These are phyloP conservation scores for Boleophthalmus pectinirostris DNA, from an alignment of 2,113 vertebrate species.

Conservation along the genomic window DNA sequence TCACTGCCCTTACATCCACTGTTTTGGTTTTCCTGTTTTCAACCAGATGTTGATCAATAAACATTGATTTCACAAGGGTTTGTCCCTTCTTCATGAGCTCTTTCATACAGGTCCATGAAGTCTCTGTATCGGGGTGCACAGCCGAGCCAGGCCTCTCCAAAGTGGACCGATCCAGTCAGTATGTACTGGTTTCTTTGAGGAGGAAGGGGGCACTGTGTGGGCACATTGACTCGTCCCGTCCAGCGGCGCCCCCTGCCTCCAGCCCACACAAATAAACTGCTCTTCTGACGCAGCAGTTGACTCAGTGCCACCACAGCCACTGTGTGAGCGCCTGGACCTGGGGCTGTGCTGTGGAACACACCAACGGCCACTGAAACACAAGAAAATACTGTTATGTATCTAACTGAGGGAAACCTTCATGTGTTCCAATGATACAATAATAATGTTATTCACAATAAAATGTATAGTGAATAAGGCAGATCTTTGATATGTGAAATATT, in stretches of 20 bases:
- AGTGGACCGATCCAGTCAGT: slow-evolving; percentile 89
- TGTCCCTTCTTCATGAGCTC: slow-evolving; percentile 78
- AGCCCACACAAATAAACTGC: slow-evolving; percentile 77
- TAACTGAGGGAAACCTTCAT: too few relatives aligned
- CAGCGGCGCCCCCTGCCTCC: slow-evolving; percentile 75
- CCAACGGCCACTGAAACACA: slow-evolving; percentile 82
- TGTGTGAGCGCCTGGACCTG: slow-evolving; percentile 48
- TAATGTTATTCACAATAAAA: too few relatives aligned
- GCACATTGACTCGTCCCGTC: slow-evolving; percentile 82
- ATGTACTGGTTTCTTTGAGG: slow-evolving; percentile 85
- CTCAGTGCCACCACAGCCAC: slow-evolving; percentile 74
- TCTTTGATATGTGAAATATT: too few relatives aligned
- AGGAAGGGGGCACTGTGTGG: slow-evolving; percentile 77
- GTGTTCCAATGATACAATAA: too few relatives aligned
- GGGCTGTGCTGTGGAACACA: slow-evolving; percentile 74
- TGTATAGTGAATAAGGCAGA: too few relatives aligned
- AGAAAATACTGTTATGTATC: background rate
- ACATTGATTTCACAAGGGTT: slow-evolving; percentile 88
- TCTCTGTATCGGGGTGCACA: slow-evolving; percentile 89
- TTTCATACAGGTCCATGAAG: slow-evolving; percentile 86
- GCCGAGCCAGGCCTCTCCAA: slow-evolving; percentile 89
- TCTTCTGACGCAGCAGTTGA: slow-evolving; percentile 90
- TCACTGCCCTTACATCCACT: background rate
- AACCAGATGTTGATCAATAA: slow-evolving; percentile 65
- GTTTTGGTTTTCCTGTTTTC: background rate